Conservation (phyloP, 2,113 vertebrate genomes). For the Orthonyx spaldingii region DNA sequence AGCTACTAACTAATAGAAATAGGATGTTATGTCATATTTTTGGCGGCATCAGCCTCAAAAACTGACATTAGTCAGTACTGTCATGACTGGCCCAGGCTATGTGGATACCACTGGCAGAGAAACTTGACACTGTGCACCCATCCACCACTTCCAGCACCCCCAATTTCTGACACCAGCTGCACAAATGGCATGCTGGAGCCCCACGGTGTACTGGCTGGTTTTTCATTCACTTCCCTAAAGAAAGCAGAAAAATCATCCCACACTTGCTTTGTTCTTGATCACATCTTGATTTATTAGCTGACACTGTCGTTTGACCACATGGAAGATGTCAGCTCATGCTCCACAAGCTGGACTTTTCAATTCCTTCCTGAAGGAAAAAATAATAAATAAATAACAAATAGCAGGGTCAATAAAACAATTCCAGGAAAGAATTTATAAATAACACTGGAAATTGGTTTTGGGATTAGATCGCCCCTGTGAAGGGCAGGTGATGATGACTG, state of each 20-base stretch:
- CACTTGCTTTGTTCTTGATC: background rate
- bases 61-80: slow-evolving; percentile 89
- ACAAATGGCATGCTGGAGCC: slow-evolving; percentile 94
- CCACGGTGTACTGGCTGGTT: slow-evolving; percentile 87
- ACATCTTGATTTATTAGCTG: background rate
- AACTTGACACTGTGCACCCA: slow-evolving; percentile 91
- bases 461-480: background rate
- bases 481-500: background rate
- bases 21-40: slow-evolving; percentile 80
- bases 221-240: slow-evolving; percentile 94
- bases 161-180: slow-evolving; percentile 90
- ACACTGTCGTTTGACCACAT: background rate
- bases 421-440: background rate
- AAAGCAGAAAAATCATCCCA: slow-evolving; percentile 92
- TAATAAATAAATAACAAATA: background rate
- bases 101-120: slow-evolving; percentile 86
- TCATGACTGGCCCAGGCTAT: slow-evolving; percentile 91
- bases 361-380: background rate
- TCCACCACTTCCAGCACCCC: slow-evolving; percentile 83
- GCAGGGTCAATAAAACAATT: background rate
- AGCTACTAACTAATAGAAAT: background rate
- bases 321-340: background rate
- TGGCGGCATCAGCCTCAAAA: slow-evolving; percentile 87
- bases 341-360: background rate
- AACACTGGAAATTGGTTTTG: background rate